These are phyloP conservation scores for Gymnopithys bicolor DNA, from an alignment of 2,797 vertebrate species.

Conservation along the genomic window DNA sequence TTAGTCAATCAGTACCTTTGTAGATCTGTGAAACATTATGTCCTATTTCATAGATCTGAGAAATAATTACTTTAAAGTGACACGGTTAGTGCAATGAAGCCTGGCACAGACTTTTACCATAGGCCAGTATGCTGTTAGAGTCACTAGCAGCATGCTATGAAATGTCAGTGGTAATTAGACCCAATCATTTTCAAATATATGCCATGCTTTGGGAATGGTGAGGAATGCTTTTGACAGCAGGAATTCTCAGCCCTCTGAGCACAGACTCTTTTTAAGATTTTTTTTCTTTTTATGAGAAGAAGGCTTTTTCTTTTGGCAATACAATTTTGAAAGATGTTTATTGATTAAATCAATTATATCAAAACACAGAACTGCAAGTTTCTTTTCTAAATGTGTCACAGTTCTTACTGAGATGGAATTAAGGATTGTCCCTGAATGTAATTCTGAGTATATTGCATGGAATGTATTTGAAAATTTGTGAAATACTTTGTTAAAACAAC, in stretches of 20 bases:
- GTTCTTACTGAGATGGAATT: background rate
- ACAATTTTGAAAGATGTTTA: background rate
- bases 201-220: background rate
- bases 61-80: conserved; percentile 2
- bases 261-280: background rate
- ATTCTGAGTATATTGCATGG: background rate
- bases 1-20: conserved; percentile 45
- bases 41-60: background rate
- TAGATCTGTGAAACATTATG: conserved; percentile 18
- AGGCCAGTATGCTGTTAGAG: background rate
- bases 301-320: background rate
- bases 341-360: background rate
- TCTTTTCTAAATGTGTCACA: background rate
- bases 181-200: background rate
- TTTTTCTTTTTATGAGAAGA: background rate
- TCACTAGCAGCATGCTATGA: conserved; percentile 12
- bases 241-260: background rate
- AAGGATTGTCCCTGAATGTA: background rate
- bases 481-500: background rate
- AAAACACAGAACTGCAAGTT: conserved; percentile 4
- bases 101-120: conserved; percentile 11
- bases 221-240: background rate
- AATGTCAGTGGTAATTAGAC: conserved; percentile 41
- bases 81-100: conserved; percentile 13
- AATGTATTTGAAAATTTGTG: conserved; percentile 29